Percentiles rank a stretch among this genome's conserved stretches.
phyloP scores from a whole-genome alignment of 2,113 vertebrate species.

The Pelobates fuscus region DNA sequence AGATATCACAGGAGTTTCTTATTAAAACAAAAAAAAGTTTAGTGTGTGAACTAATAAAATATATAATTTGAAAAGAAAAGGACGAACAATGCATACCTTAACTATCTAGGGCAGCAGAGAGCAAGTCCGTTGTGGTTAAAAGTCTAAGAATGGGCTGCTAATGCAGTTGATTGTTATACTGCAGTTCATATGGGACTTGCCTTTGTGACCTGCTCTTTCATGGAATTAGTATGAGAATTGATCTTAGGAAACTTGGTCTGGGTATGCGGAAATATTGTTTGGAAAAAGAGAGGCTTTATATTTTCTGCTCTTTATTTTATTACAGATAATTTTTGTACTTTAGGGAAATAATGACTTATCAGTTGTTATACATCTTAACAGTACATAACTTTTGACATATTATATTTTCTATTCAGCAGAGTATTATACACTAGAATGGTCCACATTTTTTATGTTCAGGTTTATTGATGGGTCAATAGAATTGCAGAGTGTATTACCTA shows the following conservation, averaged over 20 bases:
- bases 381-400: no score
- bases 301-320: no score
- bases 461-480: no score
- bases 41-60: not conserved
- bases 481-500: no score
- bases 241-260: not conserved
- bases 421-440: no score
- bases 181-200: not conserved
- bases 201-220: conserved; percentile 8
- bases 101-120: not conserved
- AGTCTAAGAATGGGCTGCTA: conserved; percentile 11
- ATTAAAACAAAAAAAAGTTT: not conserved
- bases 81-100: not conserved
- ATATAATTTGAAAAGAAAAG: conserved; percentile 5
- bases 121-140: not conserved
- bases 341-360: no score
- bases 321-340: no score
- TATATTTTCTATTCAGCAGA: no score
- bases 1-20: not conserved
- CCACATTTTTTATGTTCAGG: no score
- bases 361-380: no score
- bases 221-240: conserved; percentile 28
- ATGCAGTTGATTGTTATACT: conserved; percentile 15
- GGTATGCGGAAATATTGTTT: not conserved
- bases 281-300: no score